These are phyloP conservation scores for Sphenopsis melanotis DNA, from an alignment of 2,797 vertebrate species.

Conservation along the genomic window DNA sequence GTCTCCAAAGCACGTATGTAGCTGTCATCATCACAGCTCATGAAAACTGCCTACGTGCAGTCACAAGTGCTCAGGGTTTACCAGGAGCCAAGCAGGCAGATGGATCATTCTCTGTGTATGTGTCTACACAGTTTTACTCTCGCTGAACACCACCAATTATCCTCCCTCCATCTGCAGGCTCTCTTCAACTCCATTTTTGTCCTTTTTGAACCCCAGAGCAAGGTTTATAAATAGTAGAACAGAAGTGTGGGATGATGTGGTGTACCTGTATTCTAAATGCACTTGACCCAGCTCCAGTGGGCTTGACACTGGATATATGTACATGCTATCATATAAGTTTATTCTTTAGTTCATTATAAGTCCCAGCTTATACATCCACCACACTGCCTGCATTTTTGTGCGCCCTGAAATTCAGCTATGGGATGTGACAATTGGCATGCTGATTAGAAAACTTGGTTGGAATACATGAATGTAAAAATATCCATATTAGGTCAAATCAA, in stretches of 20 bases:
- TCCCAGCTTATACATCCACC: not conserved
- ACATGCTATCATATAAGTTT: not conserved
- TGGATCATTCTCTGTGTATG: not conserved
- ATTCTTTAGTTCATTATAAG: not conserved
- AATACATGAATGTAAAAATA: not conserved
- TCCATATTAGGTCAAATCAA: not conserved
- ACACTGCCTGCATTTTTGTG: not conserved
- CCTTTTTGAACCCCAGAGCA: not conserved
- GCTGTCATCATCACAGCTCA: not conserved
- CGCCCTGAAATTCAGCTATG: not conserved
- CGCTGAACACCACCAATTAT: not conserved
- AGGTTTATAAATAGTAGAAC: not conserved
- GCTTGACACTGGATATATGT: not conserved
- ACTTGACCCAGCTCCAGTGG: not conserved
- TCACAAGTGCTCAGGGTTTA: not conserved
- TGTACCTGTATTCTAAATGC: not conserved
- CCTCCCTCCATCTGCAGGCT: not conserved
- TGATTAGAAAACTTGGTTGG: not conserved
- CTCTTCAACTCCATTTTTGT: not conserved
- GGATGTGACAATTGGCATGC: not conserved
- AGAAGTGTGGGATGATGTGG: not conserved
- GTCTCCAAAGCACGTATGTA: not conserved
- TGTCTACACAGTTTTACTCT: not conserved
- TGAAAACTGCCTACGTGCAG: not conserved
- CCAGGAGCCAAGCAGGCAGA: constrained; percentile 9